Base-by-base conservation (phyloP, 2,888 invertebrate genomes). In the Pteria penguin region DNA sequence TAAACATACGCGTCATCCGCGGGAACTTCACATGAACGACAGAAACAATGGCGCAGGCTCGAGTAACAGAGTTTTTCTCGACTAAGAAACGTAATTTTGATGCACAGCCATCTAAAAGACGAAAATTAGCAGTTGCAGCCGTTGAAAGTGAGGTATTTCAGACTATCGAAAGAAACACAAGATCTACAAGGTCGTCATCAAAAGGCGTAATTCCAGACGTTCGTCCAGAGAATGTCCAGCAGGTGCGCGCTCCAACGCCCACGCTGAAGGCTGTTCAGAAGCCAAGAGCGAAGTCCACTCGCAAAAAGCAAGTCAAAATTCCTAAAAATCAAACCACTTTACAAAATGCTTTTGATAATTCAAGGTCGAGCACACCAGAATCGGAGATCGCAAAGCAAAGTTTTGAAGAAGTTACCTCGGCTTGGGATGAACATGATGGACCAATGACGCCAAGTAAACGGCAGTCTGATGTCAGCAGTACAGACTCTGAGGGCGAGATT, bases 21-120 rank as follows among this genome's bases (percentile, higher is more conserved):
- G 73, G 72, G 75, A 80, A 72, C 72, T 60, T 71, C n/a, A 18
- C 45, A 14, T 45, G 45, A 8, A 45, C 8, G 18, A 75, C 74
- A 79, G 78, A 82, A 86, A 87, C 71, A 75, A 90, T 90, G 89
- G 85, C 90, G 79, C 89, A 90, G 79, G 82, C 87, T 22, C 82
- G 76, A 79, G 86, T 90, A 22, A 90, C 85, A 14, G 87, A 89
- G 27, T 90, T 80, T 79, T 90, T 89, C 72, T 75, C 83, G n/a
- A 75, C 83, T 4, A 85, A 84, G 68, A 90, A 90, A 80, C 80
- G 82, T 65, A 83, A 72, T 45, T 67, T 77, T 3, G 79, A 78
- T 55, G 29, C 79, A 1, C 85, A 89, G 54, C 86, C 89, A 71
- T 87, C 89, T 4, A 90, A 90, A 74, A 75, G 88, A 57, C 82